These are phyloP conservation scores for Latheticus oryzae DNA, from an alignment of 2,888 invertebrate genomes.

Conservation along the genomic window DNA sequence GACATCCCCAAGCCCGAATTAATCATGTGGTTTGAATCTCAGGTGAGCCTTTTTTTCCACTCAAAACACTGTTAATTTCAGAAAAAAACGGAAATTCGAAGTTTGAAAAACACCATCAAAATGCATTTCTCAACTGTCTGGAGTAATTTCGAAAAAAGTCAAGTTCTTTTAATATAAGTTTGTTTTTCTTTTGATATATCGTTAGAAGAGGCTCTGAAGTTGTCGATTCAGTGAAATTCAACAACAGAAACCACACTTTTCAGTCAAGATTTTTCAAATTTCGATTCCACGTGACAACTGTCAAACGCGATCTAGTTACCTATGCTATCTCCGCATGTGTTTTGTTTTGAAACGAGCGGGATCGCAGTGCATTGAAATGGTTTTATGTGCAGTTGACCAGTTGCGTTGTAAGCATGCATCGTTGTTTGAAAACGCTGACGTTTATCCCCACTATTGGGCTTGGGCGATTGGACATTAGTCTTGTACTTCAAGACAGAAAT, in stretches of 20 bases:
- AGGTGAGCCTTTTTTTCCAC: conserved; percentile 57
- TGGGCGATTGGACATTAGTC: conserved; percentile 63
- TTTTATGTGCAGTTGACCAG: conserved; percentile 64
- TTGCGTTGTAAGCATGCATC: conserved; percentile 45
- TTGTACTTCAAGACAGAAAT: conserved; percentile 60
- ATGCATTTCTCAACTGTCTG: too few species aligned
- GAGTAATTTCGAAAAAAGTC: too few species aligned
- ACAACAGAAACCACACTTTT: conserved; percentile 7
- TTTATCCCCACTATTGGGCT: conserved; percentile 46
- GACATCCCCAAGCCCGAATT: conserved; percentile 60
- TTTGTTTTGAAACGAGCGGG: conserved; percentile 67
- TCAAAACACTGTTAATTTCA: neutral
- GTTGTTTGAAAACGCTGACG: conserved; percentile 39
- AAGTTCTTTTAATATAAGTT: too few species aligned
- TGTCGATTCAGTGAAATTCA: conserved; percentile 5
- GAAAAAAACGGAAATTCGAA: too few species aligned
- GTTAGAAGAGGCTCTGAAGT: neutral
- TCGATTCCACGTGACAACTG: conserved; percentile 64
- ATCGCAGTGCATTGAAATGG: conserved; percentile 66
- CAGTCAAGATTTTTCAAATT: conserved; percentile 52
- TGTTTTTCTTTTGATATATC: too few species aligned
- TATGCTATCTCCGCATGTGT: conserved; percentile 66
- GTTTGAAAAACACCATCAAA: too few species aligned
- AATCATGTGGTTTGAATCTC: conserved; percentile 67
- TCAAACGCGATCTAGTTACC: conserved; percentile 66